Percentiles rank a stretch among this genome's conserved stretches.
These are phyloP conservation scores for Saturnia japonica DNA, from an alignment of 2,888 invertebrate species.

Conservation along the genomic window DNA sequence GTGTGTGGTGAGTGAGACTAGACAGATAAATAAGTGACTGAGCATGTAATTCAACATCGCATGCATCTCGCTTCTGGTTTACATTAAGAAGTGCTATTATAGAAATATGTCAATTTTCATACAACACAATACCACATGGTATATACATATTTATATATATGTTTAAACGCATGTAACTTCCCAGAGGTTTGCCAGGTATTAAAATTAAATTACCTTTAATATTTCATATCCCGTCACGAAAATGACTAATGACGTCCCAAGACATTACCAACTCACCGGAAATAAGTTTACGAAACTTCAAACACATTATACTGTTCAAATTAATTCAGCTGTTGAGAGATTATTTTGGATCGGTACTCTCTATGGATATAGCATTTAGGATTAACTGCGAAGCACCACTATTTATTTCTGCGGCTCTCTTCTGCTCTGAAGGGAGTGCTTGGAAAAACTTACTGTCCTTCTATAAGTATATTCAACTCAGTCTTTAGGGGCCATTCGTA, in stretches of 20 bases:
- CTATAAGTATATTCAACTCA: neutral
- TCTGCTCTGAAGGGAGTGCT: neutral
- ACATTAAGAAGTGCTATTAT: neutral
- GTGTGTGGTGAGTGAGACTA: neutral
- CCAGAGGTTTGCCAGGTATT: neutral
- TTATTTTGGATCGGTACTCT: too few relatives aligned
- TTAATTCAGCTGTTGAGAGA: neutral
- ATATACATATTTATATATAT: neutral
- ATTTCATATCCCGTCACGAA: conserved; percentile 11
- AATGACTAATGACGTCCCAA: neutral
- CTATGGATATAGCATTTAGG: neutral
- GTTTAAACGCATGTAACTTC: neutral
- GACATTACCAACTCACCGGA: neutral
- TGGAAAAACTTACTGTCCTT: too few relatives aligned
- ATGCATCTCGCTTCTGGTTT: neutral
- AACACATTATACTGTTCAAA: neutral
- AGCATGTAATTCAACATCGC: neutral
- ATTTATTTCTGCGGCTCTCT: neutral
- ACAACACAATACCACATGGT: neutral
- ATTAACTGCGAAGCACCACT: neutral
- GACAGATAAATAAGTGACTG: neutral
- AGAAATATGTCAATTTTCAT: neutral
- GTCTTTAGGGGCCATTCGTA: too few relatives aligned
- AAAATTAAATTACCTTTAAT: neutral
- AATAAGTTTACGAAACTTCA: neutral